A percentile compares a stretch with the other conserved stretches of the same genome.
phyloP scores from a whole-genome alignment of 2,113 vertebrate species.

The Solea solea region DNA sequence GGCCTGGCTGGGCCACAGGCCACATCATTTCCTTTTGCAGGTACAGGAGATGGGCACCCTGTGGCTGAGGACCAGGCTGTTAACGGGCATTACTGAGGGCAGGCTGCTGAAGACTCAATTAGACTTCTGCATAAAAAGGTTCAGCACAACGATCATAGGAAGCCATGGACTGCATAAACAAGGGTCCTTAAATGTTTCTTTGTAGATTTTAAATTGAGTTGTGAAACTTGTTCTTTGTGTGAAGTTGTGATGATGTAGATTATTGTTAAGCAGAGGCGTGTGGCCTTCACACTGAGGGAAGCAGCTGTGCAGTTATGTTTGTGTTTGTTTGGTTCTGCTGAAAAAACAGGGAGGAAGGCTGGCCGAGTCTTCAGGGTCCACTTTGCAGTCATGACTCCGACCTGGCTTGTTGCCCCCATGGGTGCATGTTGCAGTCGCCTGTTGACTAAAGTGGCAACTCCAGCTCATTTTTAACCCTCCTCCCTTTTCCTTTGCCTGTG shows the following conservation, averaged over 20 bases:
- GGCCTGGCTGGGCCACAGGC: constrained; percentile 64
- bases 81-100: constrained; percentile 41
- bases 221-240: neutral
- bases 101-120: constrained; percentile 32
- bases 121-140: constrained; percentile 27
- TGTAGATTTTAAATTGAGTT: constrained; percentile 19
- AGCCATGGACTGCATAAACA: constrained; percentile 27
- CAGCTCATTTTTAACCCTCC: constrained; percentile 47
- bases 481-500: neutral
- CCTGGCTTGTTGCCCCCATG: constrained; percentile 51
- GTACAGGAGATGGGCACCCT: constrained; percentile 59
- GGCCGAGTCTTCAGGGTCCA: constrained; percentile 52
- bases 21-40: constrained; percentile 70
- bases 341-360: constrained; percentile 24
- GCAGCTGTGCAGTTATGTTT: constrained; percentile 25
- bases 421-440: constrained; percentile 47
- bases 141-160: constrained; percentile 1
- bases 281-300: constrained; percentile 19
- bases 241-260: neutral
- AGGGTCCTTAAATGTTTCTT: neutral
- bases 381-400: constrained; percentile 61
- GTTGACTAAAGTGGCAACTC: constrained; percentile 49
- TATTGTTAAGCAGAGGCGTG: constrained; percentile 10
- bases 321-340: constrained; percentile 30
- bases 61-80: constrained; percentile 53